Evolutionary conservation across 2,113 vertebrate species (phyloP).

Genomic region (Ophiodon elongatus): DNA sequence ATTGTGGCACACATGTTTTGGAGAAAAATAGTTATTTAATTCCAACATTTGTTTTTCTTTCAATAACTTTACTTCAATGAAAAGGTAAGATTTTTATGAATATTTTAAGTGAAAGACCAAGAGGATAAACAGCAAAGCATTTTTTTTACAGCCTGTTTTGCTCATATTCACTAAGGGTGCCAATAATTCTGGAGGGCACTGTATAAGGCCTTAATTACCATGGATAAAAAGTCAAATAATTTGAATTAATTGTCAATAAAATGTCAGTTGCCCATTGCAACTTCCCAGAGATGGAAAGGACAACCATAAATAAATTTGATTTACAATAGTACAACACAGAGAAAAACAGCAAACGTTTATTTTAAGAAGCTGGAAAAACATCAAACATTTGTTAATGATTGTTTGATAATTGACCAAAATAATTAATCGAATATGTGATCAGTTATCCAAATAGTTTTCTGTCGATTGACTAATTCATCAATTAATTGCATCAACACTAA

Average conservation of each 20-base stretch:
- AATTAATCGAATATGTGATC: background rate
- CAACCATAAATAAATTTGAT: background rate
- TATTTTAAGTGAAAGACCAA: too few species aligned
- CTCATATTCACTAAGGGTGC: too few species aligned
- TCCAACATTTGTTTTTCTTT: too few species aligned
- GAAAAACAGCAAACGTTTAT: background rate
- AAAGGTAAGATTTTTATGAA: too few species aligned
- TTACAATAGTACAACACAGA: too few species aligned
- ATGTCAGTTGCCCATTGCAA: background rate
- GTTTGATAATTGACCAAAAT: constrained; percentile 6
- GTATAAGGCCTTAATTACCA: background rate
- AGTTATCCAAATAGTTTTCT: background rate
- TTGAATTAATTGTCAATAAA: background rate
- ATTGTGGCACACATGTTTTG: too few species aligned
- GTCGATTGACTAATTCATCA: background rate
- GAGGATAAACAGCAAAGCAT: too few species aligned
- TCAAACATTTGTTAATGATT: background rate
- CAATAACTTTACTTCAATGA: too few species aligned
- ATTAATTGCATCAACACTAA: background rate
- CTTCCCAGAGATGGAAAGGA: background rate
- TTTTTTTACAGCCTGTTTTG: too few species aligned
- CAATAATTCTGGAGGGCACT: too few species aligned
- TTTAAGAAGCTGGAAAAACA: constrained; percentile 11
- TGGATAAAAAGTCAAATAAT: background rate
- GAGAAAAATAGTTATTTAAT: too few species aligned